Evolutionary conservation across 2,113 vertebrate species (phyloP).

Genomic region (Hippopotamus amphibius): DNA sequence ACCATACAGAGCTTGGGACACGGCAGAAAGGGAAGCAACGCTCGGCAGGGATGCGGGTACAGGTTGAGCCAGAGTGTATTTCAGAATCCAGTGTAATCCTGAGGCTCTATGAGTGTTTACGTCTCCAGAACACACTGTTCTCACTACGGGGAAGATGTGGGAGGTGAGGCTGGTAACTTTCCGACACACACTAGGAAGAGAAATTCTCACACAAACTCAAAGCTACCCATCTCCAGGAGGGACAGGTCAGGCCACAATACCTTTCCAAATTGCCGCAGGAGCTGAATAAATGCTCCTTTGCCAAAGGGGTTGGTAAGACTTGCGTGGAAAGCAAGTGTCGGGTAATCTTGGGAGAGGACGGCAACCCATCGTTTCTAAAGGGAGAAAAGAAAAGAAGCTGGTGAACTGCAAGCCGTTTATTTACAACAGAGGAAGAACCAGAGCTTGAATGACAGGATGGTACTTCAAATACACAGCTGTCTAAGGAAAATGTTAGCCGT

Average conservation of each 20-base stretch:
- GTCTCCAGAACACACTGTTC: background rate
- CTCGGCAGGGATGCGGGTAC: too few relatives aligned
- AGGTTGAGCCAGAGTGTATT: background rate
- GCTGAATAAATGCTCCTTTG: constrained; percentile 98
- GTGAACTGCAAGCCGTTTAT: constrained; percentile 7
- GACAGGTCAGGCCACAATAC: constrained; percentile 82
- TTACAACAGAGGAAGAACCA: constrained; percentile 28
- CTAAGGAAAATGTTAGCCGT: constrained; percentile 38
- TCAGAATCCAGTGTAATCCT: background rate
- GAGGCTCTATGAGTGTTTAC: background rate
- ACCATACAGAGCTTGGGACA: background rate
- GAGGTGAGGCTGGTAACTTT: background rate
- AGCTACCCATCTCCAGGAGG: background rate
- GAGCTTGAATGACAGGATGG: background rate
- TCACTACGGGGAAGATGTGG: background rate
- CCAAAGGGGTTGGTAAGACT: constrained; percentile 99
- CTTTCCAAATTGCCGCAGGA: constrained; percentile 98
- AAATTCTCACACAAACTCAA: background rate
- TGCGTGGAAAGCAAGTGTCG: constrained; percentile 97
- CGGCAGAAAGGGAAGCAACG: background rate
- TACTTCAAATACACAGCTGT: constrained; percentile 51
- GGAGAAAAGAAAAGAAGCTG: background rate
- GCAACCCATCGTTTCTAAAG: constrained; percentile 97
- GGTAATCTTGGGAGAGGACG: constrained; percentile 95
- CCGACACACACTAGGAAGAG: background rate